phyloP scores from a whole-genome alignment of 2,797 vertebrate species.

The Rhinatrema bivittatum region DNA sequence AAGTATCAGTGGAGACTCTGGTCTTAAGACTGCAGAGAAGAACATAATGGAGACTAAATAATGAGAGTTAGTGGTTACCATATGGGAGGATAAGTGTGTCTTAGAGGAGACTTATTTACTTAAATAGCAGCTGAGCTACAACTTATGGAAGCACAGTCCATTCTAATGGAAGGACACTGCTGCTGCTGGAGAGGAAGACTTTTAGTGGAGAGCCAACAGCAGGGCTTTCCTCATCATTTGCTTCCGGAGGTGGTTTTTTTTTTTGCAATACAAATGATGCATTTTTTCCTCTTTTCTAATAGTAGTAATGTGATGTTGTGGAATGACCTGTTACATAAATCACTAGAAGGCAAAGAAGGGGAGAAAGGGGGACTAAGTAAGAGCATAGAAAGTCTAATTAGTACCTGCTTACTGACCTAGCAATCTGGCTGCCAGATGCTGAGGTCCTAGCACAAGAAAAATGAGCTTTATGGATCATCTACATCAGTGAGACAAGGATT shows the following conservation, averaged over 20 bases:
- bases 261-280: not conserved
- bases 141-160: not conserved
- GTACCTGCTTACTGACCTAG: slow-evolving; percentile 22
- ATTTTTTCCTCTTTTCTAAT: not conserved
- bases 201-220: too few species aligned
- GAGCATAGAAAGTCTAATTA: too few species aligned
- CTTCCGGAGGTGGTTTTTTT: accelerated
- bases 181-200: not conserved
- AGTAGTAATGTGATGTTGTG: slow-evolving; percentile 31
- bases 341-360: too few species aligned
- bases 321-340: too few species aligned
- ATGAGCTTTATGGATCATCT: too few species aligned
- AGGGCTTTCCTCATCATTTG: too few species aligned
- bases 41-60: slow-evolving; percentile 2
- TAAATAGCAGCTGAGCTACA: accelerated
- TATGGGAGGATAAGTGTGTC: not conserved
- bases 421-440: accelerated
- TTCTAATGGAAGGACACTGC: not conserved
- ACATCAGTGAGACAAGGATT: too few species aligned
- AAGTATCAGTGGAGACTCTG: not conserved
- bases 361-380: too few species aligned
- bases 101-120: accelerated
- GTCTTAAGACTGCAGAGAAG: not conserved
- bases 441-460: too few species aligned
- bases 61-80: too few species aligned